Conservation (phyloP, 2,888 invertebrate species). For the Rutpela maculata region DNA sequence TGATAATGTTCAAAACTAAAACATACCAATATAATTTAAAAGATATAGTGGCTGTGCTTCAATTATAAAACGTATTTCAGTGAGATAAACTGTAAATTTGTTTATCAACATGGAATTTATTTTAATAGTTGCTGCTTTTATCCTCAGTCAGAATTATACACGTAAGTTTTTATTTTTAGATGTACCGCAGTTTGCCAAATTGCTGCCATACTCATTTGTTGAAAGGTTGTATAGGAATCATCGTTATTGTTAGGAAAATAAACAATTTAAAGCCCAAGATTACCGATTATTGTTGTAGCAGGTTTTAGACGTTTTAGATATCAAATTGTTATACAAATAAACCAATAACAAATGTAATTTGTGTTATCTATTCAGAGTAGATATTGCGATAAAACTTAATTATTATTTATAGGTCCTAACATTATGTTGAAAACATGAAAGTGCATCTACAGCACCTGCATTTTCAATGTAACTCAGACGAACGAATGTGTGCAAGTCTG, state of each 20-base stretch:
- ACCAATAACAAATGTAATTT: constrained; percentile 5
- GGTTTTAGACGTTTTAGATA: constrained; percentile 13
- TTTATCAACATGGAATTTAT: constrained; percentile 49
- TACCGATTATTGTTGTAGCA: constrained; percentile 1
- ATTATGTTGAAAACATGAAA: neutral
- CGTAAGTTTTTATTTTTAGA: constrained; percentile 58
- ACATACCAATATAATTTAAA: constrained; percentile 32
- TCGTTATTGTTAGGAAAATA: constrained; percentile 25
- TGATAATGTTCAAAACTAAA: constrained; percentile 50
- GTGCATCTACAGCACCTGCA: constrained; percentile 21
- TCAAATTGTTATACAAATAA: constrained; percentile 2
- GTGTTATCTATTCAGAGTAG: constrained; percentile 15
- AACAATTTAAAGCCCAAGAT: constrained; percentile 15
- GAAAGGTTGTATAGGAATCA: constrained; percentile 22
- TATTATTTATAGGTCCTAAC: neutral
- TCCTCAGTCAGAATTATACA: constrained; percentile 49
- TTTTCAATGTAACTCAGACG: constrained; percentile 20
- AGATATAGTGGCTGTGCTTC: constrained; percentile 39
- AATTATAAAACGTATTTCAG: constrained; percentile 43
- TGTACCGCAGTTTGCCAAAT: constrained; percentile 34
- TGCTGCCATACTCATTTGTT: constrained; percentile 29
- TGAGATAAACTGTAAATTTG: constrained; percentile 41
- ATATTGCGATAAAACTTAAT: neutral
- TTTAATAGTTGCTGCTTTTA: constrained; percentile 44
- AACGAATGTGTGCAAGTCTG: constrained; percentile 20